Base-by-base conservation (phyloP, 2,113 vertebrate species). In the Labeo catla region DNA sequence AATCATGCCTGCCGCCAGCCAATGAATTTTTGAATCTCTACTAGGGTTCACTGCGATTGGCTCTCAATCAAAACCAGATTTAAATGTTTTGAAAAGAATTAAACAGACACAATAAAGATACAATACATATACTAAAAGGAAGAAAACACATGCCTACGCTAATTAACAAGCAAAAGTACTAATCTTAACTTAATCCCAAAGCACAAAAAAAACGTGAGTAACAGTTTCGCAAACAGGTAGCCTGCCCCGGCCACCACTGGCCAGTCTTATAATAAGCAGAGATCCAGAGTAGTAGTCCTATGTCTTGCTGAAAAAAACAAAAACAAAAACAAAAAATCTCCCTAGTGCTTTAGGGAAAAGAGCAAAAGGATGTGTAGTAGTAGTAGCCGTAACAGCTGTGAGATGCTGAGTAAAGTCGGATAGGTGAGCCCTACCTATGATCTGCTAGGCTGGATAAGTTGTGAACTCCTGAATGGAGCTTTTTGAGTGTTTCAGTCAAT, bases 241-340 rank as follows among this genome's bases (percentile, higher is more conserved):
- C 81, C 84, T 87, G 83, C 81, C 81, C 86, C 76, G 77, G 80
- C 76, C 85, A 89, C 79, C 84, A 73, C 61, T 74, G 57, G 57
- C 80, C 81, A 85, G 86, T 89, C 86, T 89, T 85, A 88, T 74
- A 87, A 86, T 70, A 83, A 91, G 54, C 70, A 76, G 85, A 59
- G 73, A 90, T 91, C 91, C 88, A 85, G 83, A 89, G 86, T 73
- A 87, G 79, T 87, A 89, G 90, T 91, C 87, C 89, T 90, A 91
- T 84, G 82, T 76, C 78, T 86, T 83, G 87, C 4, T 50, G 84
- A 49, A 86, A 68, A 47, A 81, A 80, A 43, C 63, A 59, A 66
- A 47, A 82, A 28, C 28, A n/a, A n/a, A n/a, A n/a, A n/a, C 28
- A 28, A 28, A 81, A 45, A 66, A 47, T 73, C 84, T 72, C 84